These are phyloP conservation scores for Glandiceps talaboti DNA, from an alignment of 53 echinoderm and acorn worm species.

Conservation along the genomic window DNA sequence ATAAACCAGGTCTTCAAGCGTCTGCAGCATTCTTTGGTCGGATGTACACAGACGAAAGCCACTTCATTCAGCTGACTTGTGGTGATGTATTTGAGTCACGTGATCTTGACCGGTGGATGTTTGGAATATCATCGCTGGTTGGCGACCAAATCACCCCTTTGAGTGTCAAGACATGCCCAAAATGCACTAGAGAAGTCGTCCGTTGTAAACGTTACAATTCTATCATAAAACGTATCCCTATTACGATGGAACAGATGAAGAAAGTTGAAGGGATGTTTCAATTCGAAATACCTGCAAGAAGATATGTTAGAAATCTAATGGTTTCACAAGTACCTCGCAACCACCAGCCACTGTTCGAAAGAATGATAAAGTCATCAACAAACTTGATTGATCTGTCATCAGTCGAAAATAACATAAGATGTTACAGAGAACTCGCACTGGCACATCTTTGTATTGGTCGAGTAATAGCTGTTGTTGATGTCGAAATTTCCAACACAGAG, in stretches of 20 bases:
- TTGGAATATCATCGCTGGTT: not conserved
- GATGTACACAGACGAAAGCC: not conserved
- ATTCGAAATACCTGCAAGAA: not conserved
- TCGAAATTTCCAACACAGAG: not conserved
- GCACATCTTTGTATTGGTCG: not conserved
- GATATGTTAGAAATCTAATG: not conserved
- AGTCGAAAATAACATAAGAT: not conserved
- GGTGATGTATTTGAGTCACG: slow-evolving; percentile 45
- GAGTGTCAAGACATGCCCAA: slow-evolving; percentile 48
- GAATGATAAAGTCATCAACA: not conserved
- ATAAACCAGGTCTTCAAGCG: slow-evolving; percentile 21
- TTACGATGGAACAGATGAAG: slow-evolving; percentile 48
- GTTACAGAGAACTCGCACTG: not conserved
- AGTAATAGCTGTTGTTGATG: not conserved
- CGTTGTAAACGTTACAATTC: slow-evolving; percentile 50
- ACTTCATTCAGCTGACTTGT: slow-evolving; percentile 63
- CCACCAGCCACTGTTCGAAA: not conserved
- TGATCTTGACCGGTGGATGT: slow-evolving; percentile 54
- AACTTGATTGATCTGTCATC: not conserved
- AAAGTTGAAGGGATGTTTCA: not conserved
- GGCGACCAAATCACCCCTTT: not conserved
- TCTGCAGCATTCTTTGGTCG: not conserved
- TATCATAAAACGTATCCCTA: slow-evolving; percentile 30
- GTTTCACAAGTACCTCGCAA: not conserved
- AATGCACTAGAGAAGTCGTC: slow-evolving; percentile 42